Conservation (phyloP, 2,797 vertebrate genomes). For the Myripristis jacobus region DNA sequence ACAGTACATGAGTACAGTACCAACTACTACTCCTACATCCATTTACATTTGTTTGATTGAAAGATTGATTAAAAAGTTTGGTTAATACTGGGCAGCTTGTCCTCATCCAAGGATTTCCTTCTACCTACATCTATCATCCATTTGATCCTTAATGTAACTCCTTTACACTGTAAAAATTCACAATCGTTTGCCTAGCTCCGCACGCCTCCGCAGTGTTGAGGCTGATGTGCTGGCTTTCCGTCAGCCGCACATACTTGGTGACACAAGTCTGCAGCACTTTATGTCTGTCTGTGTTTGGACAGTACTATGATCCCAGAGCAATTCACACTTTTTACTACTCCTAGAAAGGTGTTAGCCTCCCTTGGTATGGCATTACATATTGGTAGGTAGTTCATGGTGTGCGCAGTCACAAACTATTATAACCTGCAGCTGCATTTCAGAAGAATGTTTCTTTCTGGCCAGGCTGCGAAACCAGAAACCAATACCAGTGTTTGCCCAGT, state of each 20-base stretch:
- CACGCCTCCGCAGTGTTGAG: neutral
- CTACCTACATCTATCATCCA: neutral
- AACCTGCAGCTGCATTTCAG: neutral
- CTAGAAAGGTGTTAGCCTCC: constrained; percentile 21
- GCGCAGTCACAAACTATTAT: neutral
- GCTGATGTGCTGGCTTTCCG: neutral
- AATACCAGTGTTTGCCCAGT: neutral
- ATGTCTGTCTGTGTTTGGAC: constrained; percentile 37
- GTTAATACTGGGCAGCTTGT: too few relatives aligned
- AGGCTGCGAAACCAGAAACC: neutral
- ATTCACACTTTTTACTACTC: constrained; percentile 42
- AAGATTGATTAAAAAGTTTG: too few relatives aligned
- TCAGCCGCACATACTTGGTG: neutral
- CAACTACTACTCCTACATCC: too few relatives aligned
- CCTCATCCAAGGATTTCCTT: neutral
- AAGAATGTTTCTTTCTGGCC: neutral
- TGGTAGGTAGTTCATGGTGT: neutral
- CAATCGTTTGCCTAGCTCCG: neutral
- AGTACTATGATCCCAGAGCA: constrained; percentile 26
- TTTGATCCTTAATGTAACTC: neutral
- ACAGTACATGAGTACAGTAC: too few relatives aligned
- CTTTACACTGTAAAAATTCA: neutral
- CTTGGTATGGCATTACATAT: constrained; percentile 26
- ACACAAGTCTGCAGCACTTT: constrained; percentile 11
- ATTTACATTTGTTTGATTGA: too few relatives aligned